A percentile compares a stretch with the other conserved stretches of the same genome.
Evolutionary conservation across 2,113 vertebrate species (phyloP).

Genomic region (Pandion haliaetus): DNA sequence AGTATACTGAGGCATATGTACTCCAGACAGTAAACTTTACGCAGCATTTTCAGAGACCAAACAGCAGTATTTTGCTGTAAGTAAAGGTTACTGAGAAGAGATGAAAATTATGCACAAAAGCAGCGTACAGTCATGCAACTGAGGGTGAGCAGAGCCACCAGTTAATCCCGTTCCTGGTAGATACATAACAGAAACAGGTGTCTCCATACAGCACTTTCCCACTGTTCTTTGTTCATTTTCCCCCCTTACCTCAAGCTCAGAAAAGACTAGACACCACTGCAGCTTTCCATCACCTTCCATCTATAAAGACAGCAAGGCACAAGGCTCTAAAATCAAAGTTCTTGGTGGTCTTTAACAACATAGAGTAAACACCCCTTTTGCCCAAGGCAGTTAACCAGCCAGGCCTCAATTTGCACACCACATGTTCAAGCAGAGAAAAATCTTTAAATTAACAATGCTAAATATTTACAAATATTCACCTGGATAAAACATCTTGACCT

Average conservation of each 20-base stretch:
- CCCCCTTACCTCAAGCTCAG: neutral
- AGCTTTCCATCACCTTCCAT: neutral
- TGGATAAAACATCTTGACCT: neutral
- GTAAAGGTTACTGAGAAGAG: neutral
- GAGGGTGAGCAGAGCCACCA: neutral
- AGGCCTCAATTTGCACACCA: neutral
- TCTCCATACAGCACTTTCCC: neutral
- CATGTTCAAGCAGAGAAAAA: neutral
- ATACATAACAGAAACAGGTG: neutral
- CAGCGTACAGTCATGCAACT: neutral
- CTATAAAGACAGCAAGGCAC: neutral
- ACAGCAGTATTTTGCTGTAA: neutral
- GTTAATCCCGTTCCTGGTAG: neutral
- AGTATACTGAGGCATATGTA: neutral
- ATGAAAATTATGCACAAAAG: neutral
- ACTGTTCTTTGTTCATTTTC: neutral
- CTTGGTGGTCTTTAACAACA: neutral
- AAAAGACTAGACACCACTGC: neutral
- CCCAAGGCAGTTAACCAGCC: neutral
- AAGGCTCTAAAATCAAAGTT: neutral
- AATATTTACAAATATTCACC: slow-evolving; percentile 23
- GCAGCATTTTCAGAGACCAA: neutral
- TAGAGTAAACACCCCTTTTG: neutral
- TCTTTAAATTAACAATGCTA: neutral
- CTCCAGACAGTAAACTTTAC: neutral